Conservation (phyloP, 2,888 invertebrate species). For the Tuberolachnus salignus region DNA sequence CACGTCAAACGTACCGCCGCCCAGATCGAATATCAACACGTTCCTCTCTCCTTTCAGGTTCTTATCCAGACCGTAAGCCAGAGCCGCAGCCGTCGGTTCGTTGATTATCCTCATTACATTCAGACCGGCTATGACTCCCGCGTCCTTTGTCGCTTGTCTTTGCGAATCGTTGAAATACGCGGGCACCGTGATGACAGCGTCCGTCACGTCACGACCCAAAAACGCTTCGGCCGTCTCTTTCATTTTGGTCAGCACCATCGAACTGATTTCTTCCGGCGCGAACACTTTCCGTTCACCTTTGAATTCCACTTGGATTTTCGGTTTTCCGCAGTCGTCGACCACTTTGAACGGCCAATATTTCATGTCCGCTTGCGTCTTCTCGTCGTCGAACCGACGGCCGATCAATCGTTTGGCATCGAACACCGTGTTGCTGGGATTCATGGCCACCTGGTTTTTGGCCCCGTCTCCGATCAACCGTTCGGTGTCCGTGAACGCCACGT, state of each 20-base stretch:
- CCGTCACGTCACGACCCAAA: slow-evolving; percentile 6
- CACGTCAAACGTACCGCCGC: slow-evolving; percentile 91
- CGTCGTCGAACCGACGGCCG: too few species aligned
- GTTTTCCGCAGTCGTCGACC: slow-evolving; percentile 70
- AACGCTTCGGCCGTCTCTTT: too few species aligned
- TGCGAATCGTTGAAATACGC: too few species aligned
- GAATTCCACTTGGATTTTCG: slow-evolving; percentile 71
- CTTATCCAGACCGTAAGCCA: too few species aligned
- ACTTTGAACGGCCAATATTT: slow-evolving; percentile 85
- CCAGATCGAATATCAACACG: slow-evolving; percentile 83
- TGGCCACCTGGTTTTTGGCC: neutral
- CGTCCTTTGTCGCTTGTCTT: too few species aligned
- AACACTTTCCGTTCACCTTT: too few species aligned
- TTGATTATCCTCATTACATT: slow-evolving; percentile 43
- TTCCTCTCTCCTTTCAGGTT: too few species aligned
- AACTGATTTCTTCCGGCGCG: too few species aligned
- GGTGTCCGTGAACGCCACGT: slow-evolving; percentile 70
- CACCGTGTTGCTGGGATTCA: slow-evolving; percentile 64
- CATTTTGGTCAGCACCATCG: too few species aligned
- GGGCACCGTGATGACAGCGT: slow-evolving; percentile 31
- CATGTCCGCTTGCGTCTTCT: slow-evolving; percentile 74
- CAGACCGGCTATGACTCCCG: too few species aligned
- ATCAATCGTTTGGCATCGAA: too few species aligned
- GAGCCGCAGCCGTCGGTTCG: slow-evolving; percentile 45
- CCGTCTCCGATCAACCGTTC: slow-evolving; percentile 66